Evolutionary conservation across 92 coral and sea anemone species (phyloP), one percentile per base, ranked within the genome.

Genomic region (Parazoanthus swiftii): DNA sequence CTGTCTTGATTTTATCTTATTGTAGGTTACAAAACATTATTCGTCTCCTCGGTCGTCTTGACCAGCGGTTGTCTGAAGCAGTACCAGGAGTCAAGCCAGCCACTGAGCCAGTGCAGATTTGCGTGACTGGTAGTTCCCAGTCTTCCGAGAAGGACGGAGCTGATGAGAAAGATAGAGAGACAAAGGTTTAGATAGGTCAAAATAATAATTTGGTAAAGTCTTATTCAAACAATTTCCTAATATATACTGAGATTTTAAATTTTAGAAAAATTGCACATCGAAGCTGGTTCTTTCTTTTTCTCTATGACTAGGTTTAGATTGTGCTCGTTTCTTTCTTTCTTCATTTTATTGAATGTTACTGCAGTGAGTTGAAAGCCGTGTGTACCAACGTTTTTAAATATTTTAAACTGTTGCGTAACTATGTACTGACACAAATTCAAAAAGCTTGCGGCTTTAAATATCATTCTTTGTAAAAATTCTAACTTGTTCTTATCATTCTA

Each of bases 11-110:
- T 35, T 78, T 81, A 67, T 63, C 38, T 14, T 29, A 44, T 76
- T 75, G 0, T 29, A 94, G 98, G 79, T 85, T 94, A 29, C 95
- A 91, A 44, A 94, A 79, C 86, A 94, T 94, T 77, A 89, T 94
- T 74, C 98, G 98, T 63, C 90, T 94, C 25, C 90, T 94, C 37
- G 90, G 93, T 74, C 93, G 98, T 23, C 93, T 94, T 80, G 98
- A 94, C 66, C 86, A 88, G 77, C 89, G 95, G 63, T 85, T 94
- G 76, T 73, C 94, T 18, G 98, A 94, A 81, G 76, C 86, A 65
- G 74, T 81, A 21, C 86, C 76, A 81, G 86, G 86, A 39, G 42
- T 65, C 10, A 81, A 39, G 42, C 20, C 86, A 42, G 86, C 35
- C 51, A 8, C 51, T 63, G 86, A 81, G 8, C 76, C 33, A 81